These are phyloP conservation scores for Mohoua ochrocephala DNA, from an alignment of 2,113 vertebrate genomes.

Conservation along the genomic window DNA sequence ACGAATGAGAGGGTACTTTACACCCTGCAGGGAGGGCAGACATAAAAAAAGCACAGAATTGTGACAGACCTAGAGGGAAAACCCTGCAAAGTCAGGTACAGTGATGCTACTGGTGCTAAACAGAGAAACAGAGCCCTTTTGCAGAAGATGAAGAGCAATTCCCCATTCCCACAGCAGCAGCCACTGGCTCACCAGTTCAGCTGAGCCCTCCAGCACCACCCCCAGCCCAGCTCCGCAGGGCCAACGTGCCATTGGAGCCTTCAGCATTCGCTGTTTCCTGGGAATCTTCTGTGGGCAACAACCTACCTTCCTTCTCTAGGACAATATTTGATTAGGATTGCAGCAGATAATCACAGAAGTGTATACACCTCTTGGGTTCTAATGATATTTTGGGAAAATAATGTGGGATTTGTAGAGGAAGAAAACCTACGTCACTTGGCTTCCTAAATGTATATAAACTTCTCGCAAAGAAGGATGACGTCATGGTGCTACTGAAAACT, in stretches of 20 bases:
- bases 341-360: neutral
- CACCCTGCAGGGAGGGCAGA: neutral
- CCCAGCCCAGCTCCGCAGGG: neutral
- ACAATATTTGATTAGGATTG: neutral
- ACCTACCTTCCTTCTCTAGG: neutral
- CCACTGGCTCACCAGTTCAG: neutral
- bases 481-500: neutral
- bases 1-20: neutral
- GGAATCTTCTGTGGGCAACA: neutral
- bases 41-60: neutral
- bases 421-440: neutral
- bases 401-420: neutral
- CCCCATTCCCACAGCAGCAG: neutral
- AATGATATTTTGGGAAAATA: neutral
- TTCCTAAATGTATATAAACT: neutral
- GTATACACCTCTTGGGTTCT: neutral
- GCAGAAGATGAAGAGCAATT: neutral
- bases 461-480: neutral
- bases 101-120: neutral
- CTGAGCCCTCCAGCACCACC: neutral
- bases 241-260: accelerated
- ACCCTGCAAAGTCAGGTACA: neutral
- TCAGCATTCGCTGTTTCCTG: neutral
- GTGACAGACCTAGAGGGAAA: neutral
- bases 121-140: neutral